phyloP scores from a whole-genome alignment of 1,140 invertebrate genomes.

The Temnothorax longispinosus region DNA sequence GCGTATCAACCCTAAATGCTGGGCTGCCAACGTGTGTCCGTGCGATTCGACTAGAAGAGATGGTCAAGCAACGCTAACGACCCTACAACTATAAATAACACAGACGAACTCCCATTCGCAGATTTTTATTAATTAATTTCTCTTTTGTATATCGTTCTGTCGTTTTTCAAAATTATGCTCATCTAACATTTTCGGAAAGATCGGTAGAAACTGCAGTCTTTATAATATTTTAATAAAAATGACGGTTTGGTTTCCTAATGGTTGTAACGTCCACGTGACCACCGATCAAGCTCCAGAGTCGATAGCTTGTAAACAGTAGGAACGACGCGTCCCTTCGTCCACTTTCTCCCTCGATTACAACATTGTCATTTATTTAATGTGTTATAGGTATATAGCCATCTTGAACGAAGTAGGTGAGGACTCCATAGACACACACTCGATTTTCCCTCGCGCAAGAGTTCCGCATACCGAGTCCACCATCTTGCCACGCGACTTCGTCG shows the following conservation, averaged over 20 bases:
- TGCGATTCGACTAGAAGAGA: no score
- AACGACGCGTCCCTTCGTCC: neutral
- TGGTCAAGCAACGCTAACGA: no score
- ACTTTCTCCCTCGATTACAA: neutral
- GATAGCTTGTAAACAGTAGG: neutral
- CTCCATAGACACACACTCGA: slow-evolving; percentile 13
- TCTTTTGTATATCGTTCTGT: neutral
- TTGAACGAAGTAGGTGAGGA: neutral
- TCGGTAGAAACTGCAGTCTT: neutral
- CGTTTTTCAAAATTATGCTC: neutral
- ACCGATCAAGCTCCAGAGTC: neutral
- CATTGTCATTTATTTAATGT: slow-evolving; percentile 9
- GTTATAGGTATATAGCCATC: neutral
- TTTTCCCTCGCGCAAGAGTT: neutral
- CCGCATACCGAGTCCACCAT: slow-evolving; percentile 27
- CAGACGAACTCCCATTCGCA: no score
- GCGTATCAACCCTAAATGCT: no score
- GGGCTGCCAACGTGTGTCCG: no score
- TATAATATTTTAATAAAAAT: neutral
- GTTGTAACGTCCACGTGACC: neutral
- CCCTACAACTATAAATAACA: no score
- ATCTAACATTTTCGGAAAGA: neutral
- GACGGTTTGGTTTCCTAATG: neutral
- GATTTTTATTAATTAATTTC: no score
- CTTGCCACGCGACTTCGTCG: slow-evolving; percentile 22